Evolutionary conservation across 53 echinoderm and acorn worm species (phyloP), one percentile per base, ranked within the genome.

Genomic region (Stichopus horrens): DNA sequence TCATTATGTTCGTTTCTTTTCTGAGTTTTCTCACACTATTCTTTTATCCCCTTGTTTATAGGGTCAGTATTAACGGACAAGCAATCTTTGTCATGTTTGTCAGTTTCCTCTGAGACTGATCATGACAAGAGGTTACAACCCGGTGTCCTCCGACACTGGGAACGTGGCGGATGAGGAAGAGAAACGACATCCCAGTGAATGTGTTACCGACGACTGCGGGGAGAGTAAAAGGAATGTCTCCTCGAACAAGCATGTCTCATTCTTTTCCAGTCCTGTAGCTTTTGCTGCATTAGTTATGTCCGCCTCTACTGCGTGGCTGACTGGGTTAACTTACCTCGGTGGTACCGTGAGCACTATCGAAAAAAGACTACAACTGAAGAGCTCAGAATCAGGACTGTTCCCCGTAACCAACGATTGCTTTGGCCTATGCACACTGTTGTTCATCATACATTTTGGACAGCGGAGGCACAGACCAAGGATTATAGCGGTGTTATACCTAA

Each of bases 401-500:
- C 79, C 94, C 21, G 90, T 93, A 74, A 89, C 94, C 57, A 97
- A 95, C 68, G 94, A 95, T 88, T 88, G 91, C 53, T 76, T 94
- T 8, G 93, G 95, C 23, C 88, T 97, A 23, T n/a, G 91, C 9
- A 73, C 93, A 56, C 88, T 97, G 18, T 79, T 97, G 23, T 97
- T 97, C 82, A 92, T 97, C 37, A 91, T 95, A 19, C 95, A 95
- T 83, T 97, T 89, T 89, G 97, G 95, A 14, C 94, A 94, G 59
- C 94, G 91, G 59, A 77, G 94, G 9, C 97, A 97, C 79, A 88
- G 97, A 19, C 97, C 97, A 4, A 86, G 97, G 8, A 87, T 95
- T 80, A 94, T 95, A 23, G 95, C 94, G 57, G 79, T 55, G 9
- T 53, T 87, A n/a, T 87, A 74, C 75, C 9, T 74, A 73, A 87